Conservation (phyloP, 2,888 invertebrate species). For the Acanthacorydalis orientalis region DNA sequence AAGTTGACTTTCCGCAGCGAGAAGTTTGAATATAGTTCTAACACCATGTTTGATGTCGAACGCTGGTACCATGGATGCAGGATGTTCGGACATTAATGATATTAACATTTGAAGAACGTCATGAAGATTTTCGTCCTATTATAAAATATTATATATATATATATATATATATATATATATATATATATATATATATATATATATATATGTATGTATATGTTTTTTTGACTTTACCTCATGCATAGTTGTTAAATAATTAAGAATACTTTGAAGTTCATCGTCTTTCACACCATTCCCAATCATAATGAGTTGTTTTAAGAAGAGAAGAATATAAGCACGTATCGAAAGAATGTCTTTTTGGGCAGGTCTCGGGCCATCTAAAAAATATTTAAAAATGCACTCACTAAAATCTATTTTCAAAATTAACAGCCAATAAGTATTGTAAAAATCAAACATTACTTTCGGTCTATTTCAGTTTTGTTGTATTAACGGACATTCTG, state of each 20-base stretch:
- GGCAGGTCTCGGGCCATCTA: conserved; percentile 86
- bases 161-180: not conserved
- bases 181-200: conserved; percentile 7
- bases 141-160: conserved; percentile 2
- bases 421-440: too few species aligned
- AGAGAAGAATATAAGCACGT: conserved; percentile 85
- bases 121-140: conserved; percentile 89
- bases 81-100: conserved; percentile 94
- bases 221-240: conserved; percentile 54
- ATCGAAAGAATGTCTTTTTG: conserved; percentile 90
- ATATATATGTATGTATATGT: not conserved
- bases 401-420: too few species aligned
- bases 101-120: conserved; percentile 96
- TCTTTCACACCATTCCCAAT: conserved; percentile 95
- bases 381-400: conserved; percentile 18
- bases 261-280: conserved; percentile 94
- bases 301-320: conserved; percentile 91
- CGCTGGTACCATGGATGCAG: conserved; percentile 96
- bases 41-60: conserved; percentile 97
- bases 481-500: too few species aligned
- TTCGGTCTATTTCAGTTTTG: too few species aligned
- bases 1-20: conserved; percentile 90
- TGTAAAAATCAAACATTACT: too few species aligned
- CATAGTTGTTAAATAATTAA: conserved; percentile 95
- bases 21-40: conserved; percentile 88